Evolutionary conservation across 2,888 invertebrate species (phyloP), one percentile per base, ranked within the genome.

Genomic region (Auanema freiburgensis): DNA sequence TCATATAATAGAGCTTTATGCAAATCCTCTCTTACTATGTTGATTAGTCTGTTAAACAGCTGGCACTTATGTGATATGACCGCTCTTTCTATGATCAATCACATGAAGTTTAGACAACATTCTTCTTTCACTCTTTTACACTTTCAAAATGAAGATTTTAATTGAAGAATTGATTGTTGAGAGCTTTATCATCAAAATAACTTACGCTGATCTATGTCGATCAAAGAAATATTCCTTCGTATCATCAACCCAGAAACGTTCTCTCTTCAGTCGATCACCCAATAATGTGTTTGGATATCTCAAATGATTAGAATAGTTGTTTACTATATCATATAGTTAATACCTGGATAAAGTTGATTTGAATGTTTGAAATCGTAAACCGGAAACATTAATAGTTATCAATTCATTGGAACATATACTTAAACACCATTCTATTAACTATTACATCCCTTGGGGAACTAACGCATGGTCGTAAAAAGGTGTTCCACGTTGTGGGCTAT

Each of bases 221-320:
- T 83, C 83, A 63, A 83, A 80, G 58, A 83, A 83, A 57, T 74
- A 83, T 58, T 83, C 83, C n/a, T 75, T 66, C 14, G 72, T 75
- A 40, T 71, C 64, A 8, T 70, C 63, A 24, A 79, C 74, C 63
- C 71, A 84, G 63, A 69, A 81, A 16, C 65, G 63, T 59, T 66
- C 67, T 8, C 83, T 70, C 61, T 79, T 80, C 10, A 46, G 21
- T 18, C 75, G 72, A 65, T 82, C 67, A 4, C 84, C 83, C 25
- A 83, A 71, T 21, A 83, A 59, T 1, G 80, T 77, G 46, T 77
- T 67, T 1, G 82, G 83, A 57, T 78, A 83, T 43, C 79, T 77
- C 41, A n/a, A n/a, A n/a, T n/a, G n/a, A n/a, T n/a, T n/a, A n/a
- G n/a, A n/a, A n/a, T n/a, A n/a, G n/a, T n/a, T n/a, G n/a, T n/a